Conservation (phyloP, 2,113 vertebrate species). For the Ictalurus furcatus region DNA sequence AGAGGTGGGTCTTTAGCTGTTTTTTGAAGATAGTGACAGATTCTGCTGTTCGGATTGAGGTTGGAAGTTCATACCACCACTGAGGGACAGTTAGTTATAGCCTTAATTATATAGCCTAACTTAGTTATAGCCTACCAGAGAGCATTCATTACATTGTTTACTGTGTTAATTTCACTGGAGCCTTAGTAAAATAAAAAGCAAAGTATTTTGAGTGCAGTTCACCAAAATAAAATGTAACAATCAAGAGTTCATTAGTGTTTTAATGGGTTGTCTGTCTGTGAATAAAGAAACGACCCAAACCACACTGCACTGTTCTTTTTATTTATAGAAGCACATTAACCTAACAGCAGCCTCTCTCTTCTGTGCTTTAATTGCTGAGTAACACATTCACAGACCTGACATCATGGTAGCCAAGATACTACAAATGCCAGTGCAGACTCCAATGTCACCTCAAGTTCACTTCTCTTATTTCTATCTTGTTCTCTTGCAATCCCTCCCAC, state of each 20-base stretch:
- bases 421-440: background rate
- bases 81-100: no score
- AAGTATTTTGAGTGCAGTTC: background rate
- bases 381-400: background rate
- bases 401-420: background rate
- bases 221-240: background rate
- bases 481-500: background rate
- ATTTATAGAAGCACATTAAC: slow-evolving; percentile 22
- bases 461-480: background rate
- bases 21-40: no score
- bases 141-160: background rate
- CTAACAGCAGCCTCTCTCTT: slow-evolving; percentile 12
- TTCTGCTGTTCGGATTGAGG: no score
- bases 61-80: no score
- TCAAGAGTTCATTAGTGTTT: slow-evolving; percentile 13
- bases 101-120: background rate
- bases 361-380: background rate
- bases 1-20: no score
- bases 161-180: background rate
- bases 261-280: background rate
- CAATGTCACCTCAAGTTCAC: background rate
- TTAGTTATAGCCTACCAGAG: background rate
- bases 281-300: slow-evolving; percentile 11
- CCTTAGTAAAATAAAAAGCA: background rate
- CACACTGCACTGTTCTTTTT: background rate